Evolutionary conservation across 2,888 invertebrate genomes (phyloP), one percentile per base, ranked within the genome.

Genomic region (Petrolisthes manimaculis): DNA sequence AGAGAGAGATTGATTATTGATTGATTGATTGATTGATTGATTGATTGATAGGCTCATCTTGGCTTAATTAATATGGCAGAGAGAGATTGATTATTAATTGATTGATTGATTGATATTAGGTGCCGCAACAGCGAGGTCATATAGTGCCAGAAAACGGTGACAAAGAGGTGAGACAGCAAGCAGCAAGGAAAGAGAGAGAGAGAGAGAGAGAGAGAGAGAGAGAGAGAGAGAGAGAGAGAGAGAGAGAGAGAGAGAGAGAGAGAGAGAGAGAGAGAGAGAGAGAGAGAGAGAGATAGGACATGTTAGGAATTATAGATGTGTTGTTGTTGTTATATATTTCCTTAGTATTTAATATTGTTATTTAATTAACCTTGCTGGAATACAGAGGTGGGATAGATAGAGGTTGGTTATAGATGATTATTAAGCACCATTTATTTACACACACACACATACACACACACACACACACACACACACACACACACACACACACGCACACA

Each of bases 371-470:
- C n/a, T n/a, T n/a, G n/a, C n/a, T n/a, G n/a, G n/a, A n/a, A n/a
- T n/a, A n/a, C n/a, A n/a, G n/a, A n/a, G n/a, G n/a, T n/a, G n/a
- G n/a, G n/a, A n/a, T n/a, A n/a, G n/a, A n/a, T n/a, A 3, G 24
- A 14, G 24, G 77, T 24, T 3, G 24, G 77, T 24, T n/a, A 77
- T 4, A 77, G n/a, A 77, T 3, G 24, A 14, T 14, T 9, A 75
- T 9, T 14, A 8, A 75, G n/a, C 8, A 8, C 6, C 14, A 75
- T 6, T 14, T 9, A 75, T 6, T 14, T 6, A 80, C 37, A 80
- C 37, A 80, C 37, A 80, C 37, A 54, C 80, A 80, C 37, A 80
- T 53, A 80, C 37, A 80, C 80, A 80, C 37, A 80, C 55, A 80
- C 14, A 80, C 54, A 80, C 14, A 80, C 54, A 80, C 14, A 80